Evolutionary conservation across 2,797 vertebrate species (phyloP).

Genomic region (Neosilurus mollespiculum): DNA sequence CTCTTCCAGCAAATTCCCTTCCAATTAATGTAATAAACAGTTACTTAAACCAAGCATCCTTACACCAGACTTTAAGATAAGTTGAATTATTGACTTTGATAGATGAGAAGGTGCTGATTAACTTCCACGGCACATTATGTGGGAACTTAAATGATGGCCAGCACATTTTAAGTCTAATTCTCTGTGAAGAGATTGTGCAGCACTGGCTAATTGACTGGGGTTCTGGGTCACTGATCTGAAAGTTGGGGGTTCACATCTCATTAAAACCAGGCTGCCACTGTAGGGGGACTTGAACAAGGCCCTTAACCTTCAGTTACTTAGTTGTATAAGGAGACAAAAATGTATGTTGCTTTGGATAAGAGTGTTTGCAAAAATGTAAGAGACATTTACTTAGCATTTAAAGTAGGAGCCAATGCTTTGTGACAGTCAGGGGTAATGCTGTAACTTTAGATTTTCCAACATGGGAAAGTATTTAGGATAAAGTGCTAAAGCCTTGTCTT

Average conservation of each 20-base stretch:
- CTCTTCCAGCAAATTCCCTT: background rate
- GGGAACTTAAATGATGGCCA: background rate
- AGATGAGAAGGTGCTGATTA: background rate
- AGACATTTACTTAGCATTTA: constrained; percentile 3
- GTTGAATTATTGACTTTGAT: background rate
- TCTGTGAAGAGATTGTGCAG: no score
- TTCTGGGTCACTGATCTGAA: no score
- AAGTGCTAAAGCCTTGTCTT: background rate
- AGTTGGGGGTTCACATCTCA: no score
- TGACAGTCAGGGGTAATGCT: background rate
- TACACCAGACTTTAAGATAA: background rate
- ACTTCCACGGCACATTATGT: background rate
- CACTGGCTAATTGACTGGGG: no score
- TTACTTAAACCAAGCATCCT: background rate
- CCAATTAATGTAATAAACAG: background rate
- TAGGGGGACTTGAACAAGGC: no score
- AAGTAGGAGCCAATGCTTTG: background rate
- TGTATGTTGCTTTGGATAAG: no score
- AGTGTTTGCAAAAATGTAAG: background rate
- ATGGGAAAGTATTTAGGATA: background rate
- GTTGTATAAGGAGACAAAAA: no score
- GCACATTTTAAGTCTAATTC: no score
- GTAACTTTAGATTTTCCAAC: background rate
- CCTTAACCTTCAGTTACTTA: no score
- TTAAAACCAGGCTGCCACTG: no score